These are phyloP conservation scores for Catocala sponsa DNA, from an alignment of 2,888 invertebrate genomes.

Conservation along the genomic window DNA sequence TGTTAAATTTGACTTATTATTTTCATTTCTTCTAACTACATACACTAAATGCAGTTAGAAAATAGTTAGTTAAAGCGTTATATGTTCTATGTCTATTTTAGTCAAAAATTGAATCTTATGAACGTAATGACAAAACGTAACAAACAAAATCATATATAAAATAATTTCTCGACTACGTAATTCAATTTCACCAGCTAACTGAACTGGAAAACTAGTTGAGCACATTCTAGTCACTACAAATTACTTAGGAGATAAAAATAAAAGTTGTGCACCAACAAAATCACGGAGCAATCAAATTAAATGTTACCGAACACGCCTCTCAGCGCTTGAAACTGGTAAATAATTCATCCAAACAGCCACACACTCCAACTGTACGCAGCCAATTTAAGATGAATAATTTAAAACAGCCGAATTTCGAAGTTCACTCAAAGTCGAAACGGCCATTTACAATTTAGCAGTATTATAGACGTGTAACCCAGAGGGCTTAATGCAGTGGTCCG, in stretches of 20 bases:
- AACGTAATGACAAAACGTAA: too few relatives aligned
- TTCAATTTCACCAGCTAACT: not conserved
- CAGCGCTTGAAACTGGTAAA: constrained; percentile 52
- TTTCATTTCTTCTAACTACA: too few relatives aligned
- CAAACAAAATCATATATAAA: too few relatives aligned
- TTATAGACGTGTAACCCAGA: constrained; percentile 67
- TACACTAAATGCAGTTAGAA: too few relatives aligned
- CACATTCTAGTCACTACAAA: not conserved
- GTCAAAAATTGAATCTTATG: too few relatives aligned
- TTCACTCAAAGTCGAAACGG: constrained; percentile 74
- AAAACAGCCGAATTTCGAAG: constrained; percentile 71
- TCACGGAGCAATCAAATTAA: constrained; percentile 64
- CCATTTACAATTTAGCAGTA: constrained; percentile 79
- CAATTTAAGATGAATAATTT: constrained; percentile 76
- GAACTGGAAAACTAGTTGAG: too few relatives aligned
- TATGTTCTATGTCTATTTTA: too few relatives aligned
- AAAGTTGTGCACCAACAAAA: constrained; percentile 42
- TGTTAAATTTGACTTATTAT: too few relatives aligned
- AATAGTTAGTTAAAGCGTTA: too few relatives aligned
- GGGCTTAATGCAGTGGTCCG: too few relatives aligned
- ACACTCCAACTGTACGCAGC: constrained; percentile 58
- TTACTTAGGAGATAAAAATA: constrained; percentile 8
- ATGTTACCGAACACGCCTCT: constrained; percentile 54
- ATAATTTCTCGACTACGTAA: not conserved
- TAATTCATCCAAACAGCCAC: constrained; percentile 62